Conservation (phyloP, 2,113 vertebrate genomes). For the Ceuthmochares aereus region DNA sequence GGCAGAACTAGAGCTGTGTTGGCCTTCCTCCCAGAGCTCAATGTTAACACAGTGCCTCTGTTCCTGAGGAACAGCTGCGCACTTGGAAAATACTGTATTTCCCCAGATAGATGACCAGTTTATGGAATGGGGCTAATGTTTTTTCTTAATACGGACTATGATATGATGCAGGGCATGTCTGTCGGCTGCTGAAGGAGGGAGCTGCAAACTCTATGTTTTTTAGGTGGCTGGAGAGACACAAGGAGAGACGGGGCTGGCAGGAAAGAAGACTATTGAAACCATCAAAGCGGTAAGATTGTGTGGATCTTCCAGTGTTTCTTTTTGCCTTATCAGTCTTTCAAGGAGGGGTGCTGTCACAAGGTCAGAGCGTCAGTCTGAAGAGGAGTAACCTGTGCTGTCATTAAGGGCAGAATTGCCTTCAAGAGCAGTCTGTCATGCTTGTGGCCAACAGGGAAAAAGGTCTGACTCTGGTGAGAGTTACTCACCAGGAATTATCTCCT, state of each 20-base stretch:
- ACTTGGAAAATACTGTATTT: neutral
- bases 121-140: neutral
- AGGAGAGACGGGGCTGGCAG: slow-evolving; percentile 88
- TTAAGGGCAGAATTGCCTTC: neutral
- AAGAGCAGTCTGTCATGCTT: neutral
- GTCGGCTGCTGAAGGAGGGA: neutral
- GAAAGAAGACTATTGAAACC: slow-evolving; percentile 93
- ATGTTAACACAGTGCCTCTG: neutral
- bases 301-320: neutral
- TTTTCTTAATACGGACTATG: neutral
- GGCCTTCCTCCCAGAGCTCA: neutral
- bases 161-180: neutral
- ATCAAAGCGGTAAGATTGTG: slow-evolving; percentile 91
- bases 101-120: neutral
- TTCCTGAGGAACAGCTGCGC: neutral
- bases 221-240: slow-evolving; percentile 92
- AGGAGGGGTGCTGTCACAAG: neutral
- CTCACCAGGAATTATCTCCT: neutral
- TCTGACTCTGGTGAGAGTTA: neutral
- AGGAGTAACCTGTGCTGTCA: neutral
- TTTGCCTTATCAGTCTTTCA: neutral
- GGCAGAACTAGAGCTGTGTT: neutral
- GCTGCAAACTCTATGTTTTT: slow-evolving; percentile 19
- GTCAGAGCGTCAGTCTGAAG: neutral
- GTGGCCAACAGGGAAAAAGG: neutral